Conservation (phyloP, 2,797 vertebrate species). For the Hippocampus kuda region DNA sequence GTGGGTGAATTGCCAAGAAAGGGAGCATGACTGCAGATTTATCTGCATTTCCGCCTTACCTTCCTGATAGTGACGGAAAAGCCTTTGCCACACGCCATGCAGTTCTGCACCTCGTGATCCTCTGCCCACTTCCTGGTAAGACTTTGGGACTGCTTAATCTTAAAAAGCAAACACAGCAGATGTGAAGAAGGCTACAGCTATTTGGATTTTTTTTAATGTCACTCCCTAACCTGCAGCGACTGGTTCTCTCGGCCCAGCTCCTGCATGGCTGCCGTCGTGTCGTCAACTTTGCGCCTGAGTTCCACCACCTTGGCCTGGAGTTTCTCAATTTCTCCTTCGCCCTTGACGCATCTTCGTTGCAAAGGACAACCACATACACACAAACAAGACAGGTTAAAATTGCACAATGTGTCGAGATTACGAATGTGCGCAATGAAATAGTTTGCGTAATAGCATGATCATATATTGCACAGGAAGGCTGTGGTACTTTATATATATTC, state of each 20-base stretch:
- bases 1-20: background rate
- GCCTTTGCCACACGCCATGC: slow-evolving; percentile 91
- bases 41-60: slow-evolving; percentile 59
- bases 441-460: background rate
- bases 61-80: slow-evolving; percentile 89
- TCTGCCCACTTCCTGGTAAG: slow-evolving; percentile 96
- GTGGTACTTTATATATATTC: too few species aligned
- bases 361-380: background rate
- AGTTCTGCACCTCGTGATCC: slow-evolving; percentile 94
- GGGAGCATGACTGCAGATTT: background rate
- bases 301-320: slow-evolving; percentile 88
- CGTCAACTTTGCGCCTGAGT: slow-evolving; percentile 88
- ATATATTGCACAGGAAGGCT: too few species aligned
- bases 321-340: slow-evolving; percentile 93
- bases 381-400: background rate
- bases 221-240: slow-evolving; percentile 79
- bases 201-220: background rate
- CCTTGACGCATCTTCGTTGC: slow-evolving; percentile 82
- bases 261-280: slow-evolving; percentile 95
- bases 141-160: slow-evolving; percentile 94
- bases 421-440: background rate
- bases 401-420: background rate
- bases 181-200: background rate
- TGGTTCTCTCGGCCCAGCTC: slow-evolving; percentile 96
- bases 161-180: background rate